A percentile compares a stretch with the other conserved stretches of the same genome.
phyloP scores from a whole-genome alignment of 1,140 invertebrate species.

The Calephelis virginiensis region DNA sequence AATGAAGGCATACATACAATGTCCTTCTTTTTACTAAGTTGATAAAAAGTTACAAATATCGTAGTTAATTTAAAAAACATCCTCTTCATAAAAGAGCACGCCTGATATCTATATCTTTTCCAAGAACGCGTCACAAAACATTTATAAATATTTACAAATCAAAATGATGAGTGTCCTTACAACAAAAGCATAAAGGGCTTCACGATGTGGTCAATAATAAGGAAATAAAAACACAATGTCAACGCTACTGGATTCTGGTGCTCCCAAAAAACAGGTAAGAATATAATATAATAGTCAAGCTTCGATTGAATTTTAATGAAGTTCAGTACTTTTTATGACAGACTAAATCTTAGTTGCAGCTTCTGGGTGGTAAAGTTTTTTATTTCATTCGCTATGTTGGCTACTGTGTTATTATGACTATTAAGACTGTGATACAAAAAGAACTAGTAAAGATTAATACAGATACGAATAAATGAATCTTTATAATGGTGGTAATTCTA shows the following conservation, averaged over 20 bases:
- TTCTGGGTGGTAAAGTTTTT: too few relatives aligned
- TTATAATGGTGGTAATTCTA: too few relatives aligned
- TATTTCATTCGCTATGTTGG: too few relatives aligned
- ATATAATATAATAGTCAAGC: conserved; percentile 22
- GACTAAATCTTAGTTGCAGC: too few relatives aligned
- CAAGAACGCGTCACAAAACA: conserved; percentile 34
- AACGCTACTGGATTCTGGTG: conserved; percentile 63
- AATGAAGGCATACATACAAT: too few relatives aligned
- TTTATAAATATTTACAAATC: conserved; percentile 55
- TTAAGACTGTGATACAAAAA: too few relatives aligned
- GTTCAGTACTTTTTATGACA: too few relatives aligned
- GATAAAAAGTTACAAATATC: background rate
- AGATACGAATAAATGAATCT: too few relatives aligned
- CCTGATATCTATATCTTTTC: conserved; percentile 31
- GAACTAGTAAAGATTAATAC: too few relatives aligned
- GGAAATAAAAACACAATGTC: conserved; percentile 63
- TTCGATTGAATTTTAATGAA: too few relatives aligned
- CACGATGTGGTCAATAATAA: conserved; percentile 52
- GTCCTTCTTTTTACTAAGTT: too few relatives aligned
- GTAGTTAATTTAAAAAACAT: background rate
- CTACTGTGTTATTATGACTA: too few relatives aligned
- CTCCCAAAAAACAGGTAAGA: conserved; percentile 37
- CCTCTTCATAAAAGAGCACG: conserved; percentile 6
- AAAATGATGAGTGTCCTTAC: conserved; percentile 48
- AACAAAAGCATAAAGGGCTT: conserved; percentile 53